phyloP scores from a whole-genome alignment of 2,113 vertebrate genomes.

The Nesospiza acunhae region DNA sequence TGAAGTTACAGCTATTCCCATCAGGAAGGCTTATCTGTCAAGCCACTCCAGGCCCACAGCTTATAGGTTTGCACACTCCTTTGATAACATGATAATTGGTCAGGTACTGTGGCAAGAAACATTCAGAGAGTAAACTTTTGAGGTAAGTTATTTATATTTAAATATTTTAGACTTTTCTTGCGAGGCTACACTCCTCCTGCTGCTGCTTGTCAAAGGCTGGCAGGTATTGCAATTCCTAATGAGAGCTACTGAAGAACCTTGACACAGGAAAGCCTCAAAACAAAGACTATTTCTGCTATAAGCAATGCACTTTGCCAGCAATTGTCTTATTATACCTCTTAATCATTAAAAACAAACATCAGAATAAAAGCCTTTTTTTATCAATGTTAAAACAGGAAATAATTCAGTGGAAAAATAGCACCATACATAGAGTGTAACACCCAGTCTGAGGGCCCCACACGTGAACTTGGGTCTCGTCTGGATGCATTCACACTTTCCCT shows the following conservation, averaged over 20 bases:
- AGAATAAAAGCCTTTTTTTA: not conserved
- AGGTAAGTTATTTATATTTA: slow-evolving; percentile 20
- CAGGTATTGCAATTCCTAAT: not conserved
- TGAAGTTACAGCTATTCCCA: not conserved
- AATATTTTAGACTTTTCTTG: not conserved
- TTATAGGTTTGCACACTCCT: not conserved
- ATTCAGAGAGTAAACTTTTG: not conserved
- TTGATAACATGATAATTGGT: slow-evolving; percentile 21
- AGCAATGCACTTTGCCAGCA: not conserved
- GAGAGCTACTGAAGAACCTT: not conserved
- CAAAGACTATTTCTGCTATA: slow-evolving; percentile 2
- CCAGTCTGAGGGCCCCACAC: not conserved
- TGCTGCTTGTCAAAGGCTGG: not conserved
- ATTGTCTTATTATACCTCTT: slow-evolving; percentile 9
- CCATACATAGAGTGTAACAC: fast-evolving
- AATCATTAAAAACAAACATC: slow-evolving; percentile 50
- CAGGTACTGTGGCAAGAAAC: not conserved
- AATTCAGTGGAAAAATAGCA: not conserved
- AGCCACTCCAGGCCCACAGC: not conserved
- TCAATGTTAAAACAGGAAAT: not conserved
- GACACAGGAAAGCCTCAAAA: slow-evolving; percentile 4
- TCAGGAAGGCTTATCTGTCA: not conserved
- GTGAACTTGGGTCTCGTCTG: not conserved
- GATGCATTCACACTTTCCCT: not conserved
- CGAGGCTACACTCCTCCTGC: not conserved